Evolutionary conservation across 2,797 vertebrate genomes (phyloP).

Genomic region (Octomys mimax): DNA sequence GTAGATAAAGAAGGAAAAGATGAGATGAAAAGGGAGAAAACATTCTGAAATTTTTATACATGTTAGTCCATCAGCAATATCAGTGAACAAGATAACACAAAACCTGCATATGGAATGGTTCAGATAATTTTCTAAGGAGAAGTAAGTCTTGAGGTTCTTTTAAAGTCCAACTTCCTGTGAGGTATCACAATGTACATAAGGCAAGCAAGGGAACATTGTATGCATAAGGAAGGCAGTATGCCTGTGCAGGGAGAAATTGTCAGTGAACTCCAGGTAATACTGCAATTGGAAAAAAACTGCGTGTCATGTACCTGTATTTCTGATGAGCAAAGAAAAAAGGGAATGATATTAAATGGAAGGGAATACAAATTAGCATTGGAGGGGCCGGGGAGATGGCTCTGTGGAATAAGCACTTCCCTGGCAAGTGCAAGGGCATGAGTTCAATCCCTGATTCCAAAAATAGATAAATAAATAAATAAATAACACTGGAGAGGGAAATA

Average conservation of each 20-base stretch:
- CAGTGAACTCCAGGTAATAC: neutral
- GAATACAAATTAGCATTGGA: neutral
- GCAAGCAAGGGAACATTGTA: constrained; percentile 46
- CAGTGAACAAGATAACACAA: constrained; percentile 35
- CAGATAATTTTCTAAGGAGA: constrained; percentile 65
- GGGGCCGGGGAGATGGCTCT: neutral
- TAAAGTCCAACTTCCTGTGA: constrained; percentile 68
- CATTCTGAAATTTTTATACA: neutral
- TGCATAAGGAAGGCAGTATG: neutral
- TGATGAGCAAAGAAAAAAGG: constrained; percentile 39
- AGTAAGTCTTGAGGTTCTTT: constrained; percentile 60
- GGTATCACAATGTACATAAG: constrained; percentile 69
- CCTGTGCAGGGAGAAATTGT: neutral
- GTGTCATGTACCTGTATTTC: neutral
- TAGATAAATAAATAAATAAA: no score
- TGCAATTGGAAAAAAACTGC: neutral
- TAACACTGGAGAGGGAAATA: neutral
- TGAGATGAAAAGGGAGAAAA: constrained; percentile 23
- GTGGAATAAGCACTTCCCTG: no score
- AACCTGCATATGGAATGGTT: constrained; percentile 47
- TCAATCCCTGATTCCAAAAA: no score
- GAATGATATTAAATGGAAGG: neutral
- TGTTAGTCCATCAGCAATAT: constrained; percentile 44
- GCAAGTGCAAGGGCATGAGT: no score
- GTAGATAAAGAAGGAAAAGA: constrained; percentile 48